Percentiles rank a stretch among this genome's conserved stretches.
Evolutionary conservation across 2,797 vertebrate genomes (phyloP).

Genomic region (Crypturellus tataupa): DNA sequence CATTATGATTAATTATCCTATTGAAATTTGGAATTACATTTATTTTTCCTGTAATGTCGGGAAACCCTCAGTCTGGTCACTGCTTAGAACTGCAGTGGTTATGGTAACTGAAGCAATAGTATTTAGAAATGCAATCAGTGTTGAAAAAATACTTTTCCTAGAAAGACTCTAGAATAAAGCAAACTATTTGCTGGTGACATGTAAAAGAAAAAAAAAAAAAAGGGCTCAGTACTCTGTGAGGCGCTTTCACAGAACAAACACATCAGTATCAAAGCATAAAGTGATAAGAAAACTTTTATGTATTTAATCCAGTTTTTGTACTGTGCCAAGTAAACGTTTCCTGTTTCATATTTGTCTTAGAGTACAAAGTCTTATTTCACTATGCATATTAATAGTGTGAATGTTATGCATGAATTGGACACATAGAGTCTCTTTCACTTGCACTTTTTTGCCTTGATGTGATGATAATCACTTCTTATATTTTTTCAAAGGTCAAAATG

Average conservation of each 20-base stretch:
- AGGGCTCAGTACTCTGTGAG: neutral
- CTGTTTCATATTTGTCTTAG: neutral
- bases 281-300: neutral
- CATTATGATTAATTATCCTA: neutral
- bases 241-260: neutral
- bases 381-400: fast-evolving
- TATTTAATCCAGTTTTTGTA: neutral
- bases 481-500: neutral
- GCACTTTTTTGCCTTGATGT: neutral
- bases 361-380: neutral
- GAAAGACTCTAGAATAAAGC: neutral
- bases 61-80: neutral
- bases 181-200: neutral
- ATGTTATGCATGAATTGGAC: neutral
- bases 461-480: neutral
- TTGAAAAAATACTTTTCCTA: neutral
- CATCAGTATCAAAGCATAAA: neutral
- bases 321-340: neutral
- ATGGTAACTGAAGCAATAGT: neutral
- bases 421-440: neutral
- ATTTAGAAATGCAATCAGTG: neutral
- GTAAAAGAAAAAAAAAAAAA: neutral
- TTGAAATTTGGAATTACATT: neutral
- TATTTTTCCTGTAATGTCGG: neutral
- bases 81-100: neutral